phyloP scores from a whole-genome alignment of 2,113 vertebrate species.

The Poeciliopsis retropinna region DNA sequence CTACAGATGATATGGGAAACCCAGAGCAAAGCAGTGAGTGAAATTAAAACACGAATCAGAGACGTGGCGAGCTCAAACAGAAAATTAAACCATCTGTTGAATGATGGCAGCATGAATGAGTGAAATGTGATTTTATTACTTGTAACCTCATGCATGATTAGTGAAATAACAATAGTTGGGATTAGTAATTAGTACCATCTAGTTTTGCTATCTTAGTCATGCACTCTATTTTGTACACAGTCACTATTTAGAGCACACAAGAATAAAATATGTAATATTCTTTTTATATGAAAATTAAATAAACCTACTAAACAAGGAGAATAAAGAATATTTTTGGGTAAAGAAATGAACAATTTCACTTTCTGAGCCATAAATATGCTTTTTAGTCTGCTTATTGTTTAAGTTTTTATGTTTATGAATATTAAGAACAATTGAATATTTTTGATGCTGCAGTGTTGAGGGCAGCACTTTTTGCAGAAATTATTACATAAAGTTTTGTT shows the following conservation, averaged over 20 bases:
- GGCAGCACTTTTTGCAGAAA: not conserved
- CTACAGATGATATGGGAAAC: constrained; percentile 22
- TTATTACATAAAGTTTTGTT: not conserved
- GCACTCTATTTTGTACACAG: not conserved
- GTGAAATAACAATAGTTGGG: not conserved
- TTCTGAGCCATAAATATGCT: not conserved
- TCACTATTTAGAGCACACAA: not conserved
- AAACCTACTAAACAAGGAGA: not conserved
- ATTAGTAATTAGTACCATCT: not conserved
- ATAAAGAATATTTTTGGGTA: not conserved
- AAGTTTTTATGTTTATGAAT: not conserved
- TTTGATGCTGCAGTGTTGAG: not conserved
- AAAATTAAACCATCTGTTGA: constrained; percentile 22
- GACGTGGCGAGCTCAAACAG: constrained; percentile 17
- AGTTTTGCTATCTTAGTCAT: not conserved
- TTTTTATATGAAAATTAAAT: not conserved
- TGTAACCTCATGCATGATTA: not conserved
- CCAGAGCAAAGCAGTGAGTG: constrained; percentile 1
- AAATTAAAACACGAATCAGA: constrained; percentile 9
- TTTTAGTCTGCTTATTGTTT: not conserved
- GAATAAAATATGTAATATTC: no score
- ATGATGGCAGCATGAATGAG: not conserved
- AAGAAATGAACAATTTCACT: not conserved
- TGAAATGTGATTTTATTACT: constrained; percentile 6
- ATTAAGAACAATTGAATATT: not conserved